Conservation (phyloP, 2,888 invertebrate genomes). For the Patella depressa region DNA sequence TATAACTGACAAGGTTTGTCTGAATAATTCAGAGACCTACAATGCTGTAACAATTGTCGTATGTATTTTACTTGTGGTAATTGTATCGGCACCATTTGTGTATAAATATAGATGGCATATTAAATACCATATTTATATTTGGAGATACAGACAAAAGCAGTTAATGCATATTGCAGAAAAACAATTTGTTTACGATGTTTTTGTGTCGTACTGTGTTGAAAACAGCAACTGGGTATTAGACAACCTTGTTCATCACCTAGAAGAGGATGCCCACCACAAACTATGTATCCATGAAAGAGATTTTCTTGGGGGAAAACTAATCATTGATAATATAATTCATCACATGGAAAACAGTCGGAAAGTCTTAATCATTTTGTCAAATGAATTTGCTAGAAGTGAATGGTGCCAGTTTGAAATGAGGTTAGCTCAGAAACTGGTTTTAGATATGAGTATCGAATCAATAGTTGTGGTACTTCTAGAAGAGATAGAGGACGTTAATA, state of each 20-base stretch:
- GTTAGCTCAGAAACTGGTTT: slow-evolving; percentile 76
- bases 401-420: slow-evolving; percentile 85
- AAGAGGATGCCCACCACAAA: slow-evolving; percentile 71
- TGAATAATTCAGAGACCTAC: background rate
- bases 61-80: background rate
- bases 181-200: slow-evolving; percentile 76
- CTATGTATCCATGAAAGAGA: slow-evolving; percentile 81
- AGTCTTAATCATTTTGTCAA: slow-evolving; percentile 78
- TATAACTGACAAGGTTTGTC: background rate
- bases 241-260: slow-evolving; percentile 78
- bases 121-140: slow-evolving; percentile 2
- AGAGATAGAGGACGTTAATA: slow-evolving; percentile 76
- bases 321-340: slow-evolving; percentile 80
- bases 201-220: slow-evolving; percentile 80
- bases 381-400: slow-evolving; percentile 78
- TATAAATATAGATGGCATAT: background rate
- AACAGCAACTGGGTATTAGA: slow-evolving; percentile 79
- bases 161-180: slow-evolving; percentile 54
- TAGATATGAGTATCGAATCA: slow-evolving; percentile 75
- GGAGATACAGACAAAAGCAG: slow-evolving; percentile 68
- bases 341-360: slow-evolving; percentile 80
- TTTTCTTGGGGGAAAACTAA: slow-evolving; percentile 80
- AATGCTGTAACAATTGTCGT: background rate
- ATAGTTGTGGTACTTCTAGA: slow-evolving; percentile 79
- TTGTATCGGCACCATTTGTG: background rate